Conservation (phyloP, 2,113 vertebrate species). For the Xenopus tropicalis region UCB_Xtro_10.0 CM004444.2:72682501-72683000, state of each 20-base stretch:
- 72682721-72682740: not conserved
- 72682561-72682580: no score
- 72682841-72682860: conserved; percentile 76
- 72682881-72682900: conserved; percentile 13
- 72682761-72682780: not conserved
- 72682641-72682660: not conserved
- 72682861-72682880: conserved; percentile 60
- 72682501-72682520: no score
- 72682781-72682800: not conserved
- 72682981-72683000: not conserved
- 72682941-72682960: not conserved
- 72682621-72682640: no score
- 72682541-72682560: no score
- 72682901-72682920: not conserved
- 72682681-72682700: not conserved
- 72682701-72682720: not conserved
- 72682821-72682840: conserved; percentile 63
- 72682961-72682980: not conserved
- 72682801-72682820: not conserved
- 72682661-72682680: not conserved
- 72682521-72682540: no score
- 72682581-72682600: no score
- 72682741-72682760: conserved; percentile 27
- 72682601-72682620: no score
- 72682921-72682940: not conserved